Evolutionary conservation across 2,797 vertebrate genomes (phyloP), one percentile per base, ranked within the genome.

Genomic region (Eulemur coronatus): DNA sequence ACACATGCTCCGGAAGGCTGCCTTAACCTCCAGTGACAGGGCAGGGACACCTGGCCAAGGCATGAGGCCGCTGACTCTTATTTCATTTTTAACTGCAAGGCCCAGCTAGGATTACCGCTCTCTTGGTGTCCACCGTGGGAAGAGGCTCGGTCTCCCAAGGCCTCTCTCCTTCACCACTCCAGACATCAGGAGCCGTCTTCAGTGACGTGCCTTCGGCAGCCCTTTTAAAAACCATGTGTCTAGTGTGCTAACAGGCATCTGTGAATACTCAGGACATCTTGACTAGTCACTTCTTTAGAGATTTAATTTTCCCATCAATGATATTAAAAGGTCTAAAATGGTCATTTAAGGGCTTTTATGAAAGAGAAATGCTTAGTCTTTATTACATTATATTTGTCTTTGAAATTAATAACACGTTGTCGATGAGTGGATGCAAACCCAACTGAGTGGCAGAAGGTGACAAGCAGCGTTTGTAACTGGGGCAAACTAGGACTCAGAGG

Each of bases 241-340:
- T 84, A 1, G 35, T 35, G 20, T 2, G 9, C 70, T 82, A 88
- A 70, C 24, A 72, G 22, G 6, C 10, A 67, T 46, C 48, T 24
- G 20, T 57, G 84, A 84, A 87, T 61, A 91, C 91, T 89, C 59
- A 73, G 35, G 61, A 67, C 48, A 52, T 70, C 33, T 63, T 38
- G 55, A 81, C 57, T 78, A 59, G 52, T 55, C 48, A 52, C 24
- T 67, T 65, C 38, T 75, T 79, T 43, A 91, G 79, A 50, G 67
- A 92, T 38, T 92, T 48, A 65, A 81, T 88, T 93, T 91, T 90
- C 75, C 70, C 75, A n/a, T 75, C 35, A 24, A 52, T 73, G 43
- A 67, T 84, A 93, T 73, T 63, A 79, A 84, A 78, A 95, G 55
- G 69, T 55, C 70, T 87, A 43, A 67, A 20, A 50, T 61, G 85